Evolutionary conservation across 30 jellyfish, hydroid and myxozoan genomes (phyloP).

Genomic region (Chrysaora quinquecirrha): DNA sequence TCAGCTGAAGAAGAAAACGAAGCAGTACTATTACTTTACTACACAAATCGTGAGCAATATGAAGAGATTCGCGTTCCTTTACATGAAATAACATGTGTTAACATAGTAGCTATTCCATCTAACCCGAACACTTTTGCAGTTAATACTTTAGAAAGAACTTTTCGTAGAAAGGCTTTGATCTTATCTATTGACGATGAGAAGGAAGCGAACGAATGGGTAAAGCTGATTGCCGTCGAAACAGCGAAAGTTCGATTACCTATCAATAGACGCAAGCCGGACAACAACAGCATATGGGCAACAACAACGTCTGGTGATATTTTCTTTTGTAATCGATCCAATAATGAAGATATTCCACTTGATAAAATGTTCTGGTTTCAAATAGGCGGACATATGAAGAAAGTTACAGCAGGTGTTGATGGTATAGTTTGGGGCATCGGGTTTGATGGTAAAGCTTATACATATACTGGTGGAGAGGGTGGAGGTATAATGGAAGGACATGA

Average conservation of each 20-base stretch:
- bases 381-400: constrained; percentile 81
- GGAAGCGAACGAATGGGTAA: constrained; percentile 77
- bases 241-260: constrained; percentile 41
- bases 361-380: constrained; percentile 76
- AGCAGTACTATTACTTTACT: constrained; percentile 53
- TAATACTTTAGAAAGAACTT: constrained; percentile 57
- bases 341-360: constrained; percentile 51
- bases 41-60: constrained; percentile 48
- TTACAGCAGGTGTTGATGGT: constrained; percentile 81
- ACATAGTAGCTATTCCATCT: constrained; percentile 50
- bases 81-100: constrained; percentile 64
- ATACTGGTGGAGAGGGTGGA: constrained; percentile 81
- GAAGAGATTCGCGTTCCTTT: constrained; percentile 64
- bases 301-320: constrained; percentile 79
- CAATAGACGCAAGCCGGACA: constrained; percentile 8
- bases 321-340: constrained; percentile 39
- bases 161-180: constrained; percentile 55
- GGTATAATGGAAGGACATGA: constrained; percentile 56
- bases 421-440: constrained; percentile 90
- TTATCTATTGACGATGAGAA: constrained; percentile 74
- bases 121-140: constrained; percentile 75
- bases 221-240: constrained; percentile 50
- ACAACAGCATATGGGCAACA: constrained; percentile 79
- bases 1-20: constrained; percentile 43
- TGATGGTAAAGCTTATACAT: constrained; percentile 86